Conservation (phyloP, 2,888 invertebrate genomes). For the Pachycephus smyrnensis region DNA sequence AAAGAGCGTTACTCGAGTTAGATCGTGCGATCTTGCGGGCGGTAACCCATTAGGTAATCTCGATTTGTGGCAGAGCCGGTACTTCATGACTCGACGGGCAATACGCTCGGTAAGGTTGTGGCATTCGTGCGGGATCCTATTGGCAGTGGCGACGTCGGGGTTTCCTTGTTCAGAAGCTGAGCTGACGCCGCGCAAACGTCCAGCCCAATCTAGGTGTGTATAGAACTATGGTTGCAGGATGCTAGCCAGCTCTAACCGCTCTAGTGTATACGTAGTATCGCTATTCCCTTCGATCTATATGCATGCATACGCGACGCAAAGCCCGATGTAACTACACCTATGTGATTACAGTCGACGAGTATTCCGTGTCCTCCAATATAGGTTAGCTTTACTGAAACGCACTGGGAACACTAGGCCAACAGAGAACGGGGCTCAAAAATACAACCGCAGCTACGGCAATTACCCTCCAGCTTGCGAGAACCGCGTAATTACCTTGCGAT, state of each 20-base stretch:
- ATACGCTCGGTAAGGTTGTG: conserved; percentile 22
- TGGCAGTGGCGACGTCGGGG: conserved; percentile 26
- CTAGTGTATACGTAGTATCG: conserved; percentile 31
- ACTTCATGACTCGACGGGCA: not conserved
- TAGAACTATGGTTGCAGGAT: conserved; percentile 29
- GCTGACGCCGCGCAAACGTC: conserved; percentile 52
- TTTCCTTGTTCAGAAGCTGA: conserved; percentile 51
- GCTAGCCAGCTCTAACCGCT: conserved; percentile 30
- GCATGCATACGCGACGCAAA: conserved; percentile 36
- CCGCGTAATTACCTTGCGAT: no score
- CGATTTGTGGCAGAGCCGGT: not conserved
- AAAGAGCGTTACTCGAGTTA: not conserved
- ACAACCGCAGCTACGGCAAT: not conserved
- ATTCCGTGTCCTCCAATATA: not conserved
- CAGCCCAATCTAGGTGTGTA: conserved; percentile 49
- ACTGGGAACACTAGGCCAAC: not conserved
- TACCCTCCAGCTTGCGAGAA: no score
- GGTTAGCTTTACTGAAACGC: no score
- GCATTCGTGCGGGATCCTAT: conserved; percentile 43
- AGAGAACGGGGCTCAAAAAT: not conserved
- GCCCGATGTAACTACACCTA: conserved; percentile 26
- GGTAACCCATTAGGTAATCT: not conserved
- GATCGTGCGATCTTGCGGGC: not conserved
- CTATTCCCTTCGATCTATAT: conserved; percentile 38
- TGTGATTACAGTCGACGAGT: conserved; percentile 18